Base-by-base conservation (phyloP, 2,888 invertebrate genomes). In the Allygus modestus region DNA sequence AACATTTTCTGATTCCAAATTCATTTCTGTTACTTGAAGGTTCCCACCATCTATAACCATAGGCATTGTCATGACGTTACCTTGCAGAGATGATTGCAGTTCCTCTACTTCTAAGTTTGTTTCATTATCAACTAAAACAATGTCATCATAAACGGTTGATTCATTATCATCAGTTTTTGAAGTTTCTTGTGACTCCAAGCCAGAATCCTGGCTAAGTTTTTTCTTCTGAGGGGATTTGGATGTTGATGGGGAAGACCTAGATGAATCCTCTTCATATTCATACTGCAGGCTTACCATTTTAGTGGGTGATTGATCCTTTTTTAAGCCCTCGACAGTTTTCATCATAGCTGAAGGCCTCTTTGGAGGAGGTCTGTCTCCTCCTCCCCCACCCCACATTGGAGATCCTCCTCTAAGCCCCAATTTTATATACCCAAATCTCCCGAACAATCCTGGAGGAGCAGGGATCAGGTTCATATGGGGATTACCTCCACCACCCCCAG, bases 251-350 rank as follows among this genome's bases (percentile, higher is more conserved):
- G 88, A 87, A n/a, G 86, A 86, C 61, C 86, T 84, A n/a, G 87
- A 92, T 5, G 92, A 92, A 85, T 92, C 93, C 86, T 93, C 92
- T 86, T 93, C 93, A 85, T 92, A 92, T 86, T 93, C 93, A 87
- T 93, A 93, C 87, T 93, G 93, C 65, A 65, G 4, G 26, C 28
- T 65, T 15, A 65, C 65, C 15, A 31, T 31, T 65, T 65, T 65
- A 20, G 65, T 17, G 20, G 65, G 65, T 9, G 65, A 65, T 23
- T 58, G 58, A 88, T 93, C 93, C 0, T 92, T 91, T 87, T 92
- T 92, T 0, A 93, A 93, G 26, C 93, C 87, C 0, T 93, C 93
- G 65, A 92, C 90, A 26, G 91, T 90, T 87, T 91, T 92, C 37
- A 91, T 91, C 86, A 85, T 83, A 41, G 86, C 65, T 1, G 85